These are phyloP conservation scores for Pelagia noctiluca DNA, from an alignment of 30 jellyfish, hydroid and myxozoan species.

Conservation along the genomic window DNA sequence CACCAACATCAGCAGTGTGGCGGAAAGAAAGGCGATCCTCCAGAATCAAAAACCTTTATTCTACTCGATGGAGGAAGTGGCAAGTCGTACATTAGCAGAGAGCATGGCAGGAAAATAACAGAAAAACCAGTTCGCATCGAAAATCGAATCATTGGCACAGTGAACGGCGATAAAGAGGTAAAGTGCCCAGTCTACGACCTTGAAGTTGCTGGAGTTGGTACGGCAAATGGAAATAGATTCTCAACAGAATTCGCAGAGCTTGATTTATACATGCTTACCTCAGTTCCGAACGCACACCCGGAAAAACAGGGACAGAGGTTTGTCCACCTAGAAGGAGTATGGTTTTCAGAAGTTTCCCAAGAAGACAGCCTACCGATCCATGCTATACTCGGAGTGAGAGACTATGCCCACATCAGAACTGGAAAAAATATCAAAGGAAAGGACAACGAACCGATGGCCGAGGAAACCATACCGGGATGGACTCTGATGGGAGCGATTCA, in stretches of 20 bases:
- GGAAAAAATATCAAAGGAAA: constrained; percentile 25
- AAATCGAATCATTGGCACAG: constrained; percentile 42
- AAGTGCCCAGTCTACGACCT: constrained; percentile 43
- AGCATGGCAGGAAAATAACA: constrained; percentile 44
- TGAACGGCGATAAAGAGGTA: constrained; percentile 40
- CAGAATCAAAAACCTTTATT: constrained; percentile 15
- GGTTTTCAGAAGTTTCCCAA: constrained; percentile 59
- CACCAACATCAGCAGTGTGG: constrained; percentile 25
- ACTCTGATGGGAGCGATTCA: constrained; percentile 42
- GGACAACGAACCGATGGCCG: constrained; percentile 37
- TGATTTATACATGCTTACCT: constrained; percentile 6
- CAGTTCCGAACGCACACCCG: constrained; percentile 55
- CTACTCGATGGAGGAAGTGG: constrained; percentile 59
- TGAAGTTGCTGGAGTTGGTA: constrained; percentile 39
- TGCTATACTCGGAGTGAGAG: constrained; percentile 54
- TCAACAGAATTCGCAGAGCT: constrained; percentile 39
- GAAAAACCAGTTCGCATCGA: constrained; percentile 26
- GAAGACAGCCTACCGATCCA: constrained; percentile 52
- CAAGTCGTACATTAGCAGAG: constrained; percentile 26
- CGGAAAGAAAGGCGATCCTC: constrained; percentile 27
- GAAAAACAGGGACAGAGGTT: constrained; percentile 25
- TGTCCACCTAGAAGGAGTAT: constrained; percentile 41
- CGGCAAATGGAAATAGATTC: constrained; percentile 8
- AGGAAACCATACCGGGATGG: constrained; percentile 44
- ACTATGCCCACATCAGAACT: constrained; percentile 17